Evolutionary conservation across 2,113 vertebrate species (phyloP).

Genomic region (Aldabrachelys gigantea): DNA sequence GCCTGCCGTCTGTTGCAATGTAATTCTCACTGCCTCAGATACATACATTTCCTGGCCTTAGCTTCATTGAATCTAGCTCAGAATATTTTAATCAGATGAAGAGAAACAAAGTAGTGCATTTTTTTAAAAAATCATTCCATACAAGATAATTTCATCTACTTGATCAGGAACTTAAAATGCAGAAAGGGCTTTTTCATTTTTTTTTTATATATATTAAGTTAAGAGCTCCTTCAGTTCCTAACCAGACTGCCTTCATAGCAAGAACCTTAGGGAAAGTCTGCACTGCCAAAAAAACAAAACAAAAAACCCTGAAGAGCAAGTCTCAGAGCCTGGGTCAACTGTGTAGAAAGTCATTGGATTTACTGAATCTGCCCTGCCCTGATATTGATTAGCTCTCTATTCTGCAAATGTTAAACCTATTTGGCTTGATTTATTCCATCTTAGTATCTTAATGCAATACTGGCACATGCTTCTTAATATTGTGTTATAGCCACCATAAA

Average conservation of each 20-base stretch:
- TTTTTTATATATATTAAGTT: background rate
- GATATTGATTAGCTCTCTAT: background rate
- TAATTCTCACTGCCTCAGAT: too few relatives aligned
- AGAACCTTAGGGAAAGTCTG: background rate
- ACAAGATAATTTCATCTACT: background rate
- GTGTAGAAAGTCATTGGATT: background rate
- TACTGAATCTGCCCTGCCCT: background rate
- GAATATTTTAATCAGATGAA: background rate
- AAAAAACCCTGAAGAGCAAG: too few relatives aligned
- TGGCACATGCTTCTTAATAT: background rate
- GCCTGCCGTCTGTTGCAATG: too few relatives aligned
- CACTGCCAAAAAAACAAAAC: too few relatives aligned
- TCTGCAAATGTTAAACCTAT: background rate
- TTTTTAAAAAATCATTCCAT: too few relatives aligned
- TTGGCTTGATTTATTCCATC: background rate
- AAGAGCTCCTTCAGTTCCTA: background rate
- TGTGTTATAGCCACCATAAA: background rate
- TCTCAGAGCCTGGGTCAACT: too few relatives aligned
- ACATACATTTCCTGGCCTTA: background rate
- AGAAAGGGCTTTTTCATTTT: background rate
- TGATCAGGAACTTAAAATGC: background rate
- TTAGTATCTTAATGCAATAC: background rate
- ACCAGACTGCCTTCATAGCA: background rate
- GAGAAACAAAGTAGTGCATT: too few relatives aligned
- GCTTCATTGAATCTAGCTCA: background rate